phyloP scores from a whole-genome alignment of 2,888 invertebrate species.

The Baronia brevicornis region DNA sequence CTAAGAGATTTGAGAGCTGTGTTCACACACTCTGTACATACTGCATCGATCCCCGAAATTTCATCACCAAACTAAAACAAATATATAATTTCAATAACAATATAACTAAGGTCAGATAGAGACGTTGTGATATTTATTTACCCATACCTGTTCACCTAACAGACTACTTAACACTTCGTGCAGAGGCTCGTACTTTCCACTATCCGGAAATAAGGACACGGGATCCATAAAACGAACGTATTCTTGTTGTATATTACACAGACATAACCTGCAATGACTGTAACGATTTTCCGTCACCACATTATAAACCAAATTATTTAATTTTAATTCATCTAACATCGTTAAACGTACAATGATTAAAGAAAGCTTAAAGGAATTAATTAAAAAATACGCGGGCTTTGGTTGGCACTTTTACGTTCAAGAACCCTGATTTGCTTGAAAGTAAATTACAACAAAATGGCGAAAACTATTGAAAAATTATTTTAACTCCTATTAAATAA shows the following conservation, averaged over 20 bases:
- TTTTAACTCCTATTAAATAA: conserved; percentile 1
- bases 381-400: conserved; percentile 39
- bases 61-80: conserved; percentile 46
- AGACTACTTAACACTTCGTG: conserved; percentile 34
- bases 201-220: conserved; percentile 30
- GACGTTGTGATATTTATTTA: not conserved
- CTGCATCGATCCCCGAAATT: conserved; percentile 48
- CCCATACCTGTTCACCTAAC: conserved; percentile 38
- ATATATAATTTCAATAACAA: conserved; percentile 2
- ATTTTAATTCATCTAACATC: conserved; percentile 35
- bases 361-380: conserved; percentile 5
- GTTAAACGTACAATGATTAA: conserved; percentile 5
- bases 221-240: conserved; percentile 49
- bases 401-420: conserved; percentile 55
- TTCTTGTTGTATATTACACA: conserved; percentile 35
- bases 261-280: conserved; percentile 64
- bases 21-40: conserved; percentile 46
- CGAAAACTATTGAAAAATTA: conserved; percentile 1
- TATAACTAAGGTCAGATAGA: too few relatives aligned
- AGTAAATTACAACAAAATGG: conserved; percentile 9
- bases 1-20: conserved; percentile 32
- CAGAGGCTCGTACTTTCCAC: conserved; percentile 27
- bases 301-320: conserved; percentile 44
- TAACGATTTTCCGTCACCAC: conserved; percentile 44
- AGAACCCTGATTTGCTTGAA: conserved; percentile 27